These are phyloP conservation scores for Cirrhinus molitorella DNA, from an alignment of 2,797 vertebrate genomes.

Conservation along the genomic window DNA sequence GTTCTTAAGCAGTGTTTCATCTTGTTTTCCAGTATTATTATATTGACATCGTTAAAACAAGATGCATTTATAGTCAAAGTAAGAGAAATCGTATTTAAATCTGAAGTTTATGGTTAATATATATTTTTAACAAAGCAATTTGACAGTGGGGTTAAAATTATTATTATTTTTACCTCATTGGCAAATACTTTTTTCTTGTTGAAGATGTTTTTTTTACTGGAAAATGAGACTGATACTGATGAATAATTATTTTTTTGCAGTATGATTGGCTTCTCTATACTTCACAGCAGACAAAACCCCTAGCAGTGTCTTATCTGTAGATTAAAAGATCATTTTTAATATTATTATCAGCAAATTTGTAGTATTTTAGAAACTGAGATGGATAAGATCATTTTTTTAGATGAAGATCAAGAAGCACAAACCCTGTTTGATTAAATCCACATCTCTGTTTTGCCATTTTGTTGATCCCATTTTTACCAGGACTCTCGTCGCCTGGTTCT, in stretches of 20 bases:
- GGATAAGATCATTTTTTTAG: constrained; percentile 51
- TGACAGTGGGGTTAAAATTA: neutral
- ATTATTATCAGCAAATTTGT: neutral
- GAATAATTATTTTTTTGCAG: neutral
- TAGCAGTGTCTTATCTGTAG: constrained; percentile 13
- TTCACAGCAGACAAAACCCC: neutral
- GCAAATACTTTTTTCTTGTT: neutral
- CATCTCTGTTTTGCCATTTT: constrained; percentile 85
- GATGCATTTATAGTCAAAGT: neutral
- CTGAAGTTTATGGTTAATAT: neutral
- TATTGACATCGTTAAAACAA: neutral
- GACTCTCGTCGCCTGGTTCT: constrained; percentile 90
- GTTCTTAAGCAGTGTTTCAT: neutral
- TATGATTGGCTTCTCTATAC: constrained; percentile 25
- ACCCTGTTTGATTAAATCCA: constrained; percentile 82
- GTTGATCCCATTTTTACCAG: constrained; percentile 90
- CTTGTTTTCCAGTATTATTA: neutral
- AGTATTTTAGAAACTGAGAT: constrained; percentile 37
- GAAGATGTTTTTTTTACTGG: neutral
- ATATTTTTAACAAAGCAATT: neutral
- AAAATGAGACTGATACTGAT: neutral
- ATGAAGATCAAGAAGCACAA: constrained; percentile 71
- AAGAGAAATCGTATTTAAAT: neutral
- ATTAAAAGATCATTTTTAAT: neutral
- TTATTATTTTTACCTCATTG: neutral